Percentiles rank a stretch among this genome's conserved stretches.
phyloP scores from a whole-genome alignment of 2,888 invertebrate species.

The Sarcophaga subvicina region DNA sequence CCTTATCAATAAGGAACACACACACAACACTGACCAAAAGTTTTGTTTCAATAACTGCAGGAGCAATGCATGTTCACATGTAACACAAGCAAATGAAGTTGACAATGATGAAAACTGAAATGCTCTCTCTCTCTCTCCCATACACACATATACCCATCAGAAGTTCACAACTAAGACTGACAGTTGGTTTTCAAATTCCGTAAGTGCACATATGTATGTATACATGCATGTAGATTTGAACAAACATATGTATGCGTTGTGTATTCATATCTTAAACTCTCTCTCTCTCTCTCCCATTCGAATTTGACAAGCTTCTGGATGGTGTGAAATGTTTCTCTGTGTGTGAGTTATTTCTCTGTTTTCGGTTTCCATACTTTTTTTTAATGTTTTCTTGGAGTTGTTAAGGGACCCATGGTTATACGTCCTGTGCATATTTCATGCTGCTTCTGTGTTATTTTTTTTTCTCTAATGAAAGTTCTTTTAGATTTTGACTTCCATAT shows the following conservation, averaged over 20 bases:
- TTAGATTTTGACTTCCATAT: conserved; percentile 45
- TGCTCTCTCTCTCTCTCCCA: not conserved
- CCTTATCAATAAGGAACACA: conserved; percentile 23
- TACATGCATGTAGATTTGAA: not conserved
- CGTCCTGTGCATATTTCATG: conserved; percentile 13
- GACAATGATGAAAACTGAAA: conserved; percentile 52
- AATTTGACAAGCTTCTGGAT: conserved; percentile 27
- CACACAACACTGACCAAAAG: not conserved
- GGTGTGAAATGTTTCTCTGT: conserved; percentile 40
- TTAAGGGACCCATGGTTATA: not conserved
- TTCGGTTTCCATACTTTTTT: conserved; percentile 9
- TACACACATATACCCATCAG: not conserved
- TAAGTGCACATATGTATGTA: not conserved
- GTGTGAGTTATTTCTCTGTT: not conserved
- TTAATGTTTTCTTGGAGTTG: not conserved
- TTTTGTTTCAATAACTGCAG: not conserved
- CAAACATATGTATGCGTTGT: not conserved
- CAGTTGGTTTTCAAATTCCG: conserved; percentile 53
- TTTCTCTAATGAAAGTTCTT: conserved; percentile 30
- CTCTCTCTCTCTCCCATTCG: too few species aligned
- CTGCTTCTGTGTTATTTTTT: not conserved
- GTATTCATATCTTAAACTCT: conserved; percentile 13
- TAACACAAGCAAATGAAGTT: conserved; percentile 32
- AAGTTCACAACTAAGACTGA: conserved; percentile 32
- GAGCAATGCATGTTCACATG: not conserved